Percentiles rank a stretch among this genome's conserved stretches.
Evolutionary conservation across 2,888 invertebrate species (phyloP).

Genomic region (Gari tellinella): DNA sequence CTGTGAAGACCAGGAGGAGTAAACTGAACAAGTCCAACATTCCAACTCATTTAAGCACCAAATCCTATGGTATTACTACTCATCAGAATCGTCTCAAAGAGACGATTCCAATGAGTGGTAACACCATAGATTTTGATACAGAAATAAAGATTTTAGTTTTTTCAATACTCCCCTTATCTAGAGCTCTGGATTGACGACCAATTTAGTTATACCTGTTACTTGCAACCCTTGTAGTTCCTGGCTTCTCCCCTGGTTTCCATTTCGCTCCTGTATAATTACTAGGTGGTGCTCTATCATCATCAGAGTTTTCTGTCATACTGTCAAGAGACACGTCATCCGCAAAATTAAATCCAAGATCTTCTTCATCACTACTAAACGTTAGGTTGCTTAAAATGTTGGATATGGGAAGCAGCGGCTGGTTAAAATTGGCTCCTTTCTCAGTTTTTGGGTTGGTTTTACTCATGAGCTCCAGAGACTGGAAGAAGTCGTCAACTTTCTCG

Average conservation of each 20-base stretch:
- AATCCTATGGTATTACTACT: too few relatives aligned
- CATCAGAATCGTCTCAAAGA: too few relatives aligned
- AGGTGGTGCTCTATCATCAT: constrained; percentile 68
- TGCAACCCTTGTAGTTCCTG: constrained; percentile 25
- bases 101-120: too few relatives aligned
- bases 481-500: constrained; percentile 88
- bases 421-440: constrained; percentile 48
- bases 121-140: too few relatives aligned
- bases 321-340: constrained; percentile 74
- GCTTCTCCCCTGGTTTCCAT: constrained; percentile 87
- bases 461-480: constrained; percentile 89
- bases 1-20: too few relatives aligned
- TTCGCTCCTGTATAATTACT: constrained; percentile 87
- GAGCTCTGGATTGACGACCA: too few relatives aligned
- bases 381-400: constrained; percentile 80
- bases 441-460: constrained; percentile 70
- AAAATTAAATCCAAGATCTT: constrained; percentile 72
- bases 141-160: too few relatives aligned
- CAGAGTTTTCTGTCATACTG: constrained; percentile 68
- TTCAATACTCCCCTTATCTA: too few relatives aligned
- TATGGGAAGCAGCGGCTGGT: constrained; percentile 71
- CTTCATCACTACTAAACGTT: constrained; percentile 81
- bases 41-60: too few relatives aligned
- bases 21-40: too few relatives aligned
- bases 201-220: too few relatives aligned